A percentile compares a stretch with the other conserved stretches of the same genome.
These are phyloP conservation scores for Phylloscopus trochiloides DNA, from an alignment of 2,113 vertebrate genomes.

Conservation along the genomic window DNA sequence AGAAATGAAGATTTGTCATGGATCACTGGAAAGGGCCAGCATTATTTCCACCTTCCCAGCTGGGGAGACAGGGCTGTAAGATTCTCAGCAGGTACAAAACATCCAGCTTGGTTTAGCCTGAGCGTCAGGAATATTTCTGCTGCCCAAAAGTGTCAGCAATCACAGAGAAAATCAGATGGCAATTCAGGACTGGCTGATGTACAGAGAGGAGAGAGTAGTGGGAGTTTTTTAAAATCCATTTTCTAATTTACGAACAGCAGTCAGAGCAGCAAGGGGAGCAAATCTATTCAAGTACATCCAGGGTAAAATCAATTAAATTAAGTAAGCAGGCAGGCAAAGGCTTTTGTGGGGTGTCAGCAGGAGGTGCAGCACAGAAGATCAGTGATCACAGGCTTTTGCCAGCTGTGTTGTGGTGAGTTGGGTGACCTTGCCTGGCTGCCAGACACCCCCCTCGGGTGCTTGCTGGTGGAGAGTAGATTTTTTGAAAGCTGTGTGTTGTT, in stretches of 20 bases:
- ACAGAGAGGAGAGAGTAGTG: not conserved
- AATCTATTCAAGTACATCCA: not conserved
- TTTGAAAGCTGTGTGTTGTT: not conserved
- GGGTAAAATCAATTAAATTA: not conserved
- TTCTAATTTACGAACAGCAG: conserved; percentile 19
- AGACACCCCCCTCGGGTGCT: rapidly evolving
- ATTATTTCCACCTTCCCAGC: conserved; percentile 19
- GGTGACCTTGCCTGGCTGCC: not conserved
- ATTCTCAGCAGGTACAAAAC: conserved; percentile 28
- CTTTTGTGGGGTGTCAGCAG: not conserved
- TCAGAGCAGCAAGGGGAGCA: not conserved
- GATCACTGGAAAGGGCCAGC: conserved; percentile 30
- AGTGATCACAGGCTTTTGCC: not conserved
- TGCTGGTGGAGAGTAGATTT: not conserved
- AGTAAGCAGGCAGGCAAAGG: not conserved
- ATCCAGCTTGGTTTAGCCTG: not conserved
- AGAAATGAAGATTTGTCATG: conserved; percentile 33
- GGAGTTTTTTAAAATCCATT: not conserved
- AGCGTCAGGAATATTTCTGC: conserved; percentile 13
- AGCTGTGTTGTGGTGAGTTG: not conserved
- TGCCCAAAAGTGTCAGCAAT: not conserved
- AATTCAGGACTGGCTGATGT: not conserved
- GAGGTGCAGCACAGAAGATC: not conserved
- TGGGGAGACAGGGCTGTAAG: not conserved
- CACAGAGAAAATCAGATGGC: not conserved